Percentiles rank a stretch among this genome's conserved stretches.
Conservation (phyloP, 2,113 vertebrate genomes). For the Phoxinus phoxinus region DNA sequence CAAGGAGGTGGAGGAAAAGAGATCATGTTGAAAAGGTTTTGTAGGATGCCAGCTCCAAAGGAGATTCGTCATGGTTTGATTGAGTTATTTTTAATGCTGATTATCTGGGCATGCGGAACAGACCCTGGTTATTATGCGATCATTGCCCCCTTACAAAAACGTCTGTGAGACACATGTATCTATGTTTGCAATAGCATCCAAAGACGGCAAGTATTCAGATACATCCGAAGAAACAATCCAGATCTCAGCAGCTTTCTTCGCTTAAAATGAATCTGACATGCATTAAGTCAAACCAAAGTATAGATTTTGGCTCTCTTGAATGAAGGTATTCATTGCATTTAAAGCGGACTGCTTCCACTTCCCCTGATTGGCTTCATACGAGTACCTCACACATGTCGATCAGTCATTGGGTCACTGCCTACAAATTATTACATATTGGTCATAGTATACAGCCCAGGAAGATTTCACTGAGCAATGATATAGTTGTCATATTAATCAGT, state of each 20-base stretch:
- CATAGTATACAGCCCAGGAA: constrained; percentile 55
- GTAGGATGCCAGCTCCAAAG: constrained; percentile 20
- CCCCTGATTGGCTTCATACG: constrained; percentile 20
- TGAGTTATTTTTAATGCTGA: constrained; percentile 47
- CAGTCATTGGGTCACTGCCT: constrained; percentile 23
- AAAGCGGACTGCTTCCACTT: constrained; percentile 33
- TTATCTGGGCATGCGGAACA: constrained; percentile 42
- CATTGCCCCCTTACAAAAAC: neutral
- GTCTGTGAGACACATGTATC: constrained; percentile 44
- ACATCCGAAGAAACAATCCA: constrained; percentile 43
- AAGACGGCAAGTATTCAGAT: constrained; percentile 50
- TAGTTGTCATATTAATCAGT: constrained; percentile 10
- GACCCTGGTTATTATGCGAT: constrained; percentile 36
- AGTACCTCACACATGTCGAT: constrained; percentile 30
- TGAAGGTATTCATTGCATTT: constrained; percentile 52
- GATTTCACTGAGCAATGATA: constrained; percentile 58
- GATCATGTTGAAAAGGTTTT: constrained; percentile 43
- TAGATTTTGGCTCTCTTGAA: constrained; percentile 61
- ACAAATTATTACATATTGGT: constrained; percentile 61
- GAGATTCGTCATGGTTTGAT: constrained; percentile 49
- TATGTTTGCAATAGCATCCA: constrained; percentile 35
- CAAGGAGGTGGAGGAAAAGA: neutral
- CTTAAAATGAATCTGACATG: constrained; percentile 64
- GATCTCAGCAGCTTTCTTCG: constrained; percentile 45
- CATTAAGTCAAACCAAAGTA: constrained; percentile 70